Evolutionary conservation across 1,140 invertebrate species (phyloP), one percentile per base, ranked within the genome.

Genomic region (Hesperophylax magnus): DNA sequence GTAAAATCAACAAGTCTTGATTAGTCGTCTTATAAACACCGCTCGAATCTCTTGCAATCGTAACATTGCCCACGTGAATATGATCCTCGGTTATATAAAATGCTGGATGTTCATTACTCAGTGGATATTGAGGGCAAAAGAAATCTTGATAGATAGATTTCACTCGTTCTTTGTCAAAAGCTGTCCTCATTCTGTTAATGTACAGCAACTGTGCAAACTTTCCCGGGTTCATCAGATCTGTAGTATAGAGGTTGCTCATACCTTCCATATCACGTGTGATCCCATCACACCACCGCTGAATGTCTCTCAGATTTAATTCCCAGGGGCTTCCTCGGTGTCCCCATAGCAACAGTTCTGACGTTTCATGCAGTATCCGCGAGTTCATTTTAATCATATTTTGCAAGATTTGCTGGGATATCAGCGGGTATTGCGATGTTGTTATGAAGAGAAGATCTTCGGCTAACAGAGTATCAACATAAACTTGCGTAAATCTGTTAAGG

Each of bases 401-500:
- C 15, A 98, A 87, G 11, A 95, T 86, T 81, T 93, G 89, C 34
- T 87, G 65, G 4, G 90, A 86, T 31, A 94, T 77, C 34, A 86
- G 61, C 1, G 90, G 87, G 86, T 93, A 94, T 84, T 93, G 92
- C 0, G 88, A 86, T 17, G 85, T 85, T 4, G 92, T 86, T 79
- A 94, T 94, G 61, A 91, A 91, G 9, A 93, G 86, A 17, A 98
- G 90, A 90, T 99, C 98, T 20, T 92, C 90, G 52, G 93, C 91
- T 0, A 91, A 93, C 67, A 99, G 89, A 17, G 95, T 92, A 81
- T 97, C 94, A 15, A 99, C 91, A 85, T 96, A 98, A 1, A 99
- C 97, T 92, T 98, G 97, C 22, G 97, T 98, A 86, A 99, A 99
- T 85, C 99, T 93, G 90, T 99, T 99, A 0, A 99, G 89, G 86